Evolutionary conservation across 1,140 invertebrate genomes (phyloP), one percentile per base, ranked within the genome.

Genomic region (Mercenaria mercenaria): DNA sequence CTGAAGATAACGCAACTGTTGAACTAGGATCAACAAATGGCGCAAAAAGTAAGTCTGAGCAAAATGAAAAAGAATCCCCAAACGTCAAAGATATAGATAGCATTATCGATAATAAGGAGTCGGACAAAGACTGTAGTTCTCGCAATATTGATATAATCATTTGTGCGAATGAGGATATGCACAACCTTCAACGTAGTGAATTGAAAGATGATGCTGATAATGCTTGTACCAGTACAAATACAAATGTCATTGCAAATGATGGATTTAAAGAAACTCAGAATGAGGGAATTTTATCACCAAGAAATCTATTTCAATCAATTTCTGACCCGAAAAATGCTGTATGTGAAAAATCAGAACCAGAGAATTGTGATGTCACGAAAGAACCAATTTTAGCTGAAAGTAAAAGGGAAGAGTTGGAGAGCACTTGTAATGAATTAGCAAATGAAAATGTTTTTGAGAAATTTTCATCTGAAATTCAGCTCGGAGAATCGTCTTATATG

Each of bases 391-490:
- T 39, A 29, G 18, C 34, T 72, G 18, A 6, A 2, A 10, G 15
- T 3, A 26, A 43, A n/a, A 74, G 41, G 1, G 72, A 50, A 29
- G 43, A 47, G 3, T 8, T 26, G n/a, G 26, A 76, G 10, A 37
- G 6, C n/a, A 29, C 3, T 3, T 1, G 0, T 6, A 50, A 47
- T 26, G 72, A 76, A 29, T 34, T 18, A 23, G 69, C 18, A 74
- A 74, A 74, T 74, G 50, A 1, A 10, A 79, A 79, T 79, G 76
- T 79, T 20, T 79, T 79, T 79, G 76, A 79, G 37, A 79, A 79
- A 50, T 79, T 79, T 23, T 32, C 50, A 37, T 34, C 76, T 52
- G 47, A n/a, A 39, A 52, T 79, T 50, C 8, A 77, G 2, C 32
- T 1, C 6, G 4, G 3, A 77, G 43, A 50, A 26, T 15, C 39